Evolutionary conservation across 2,113 vertebrate genomes (phyloP), one percentile per base, ranked within the genome.

Genomic region (Cyprinus carpio): DNA sequence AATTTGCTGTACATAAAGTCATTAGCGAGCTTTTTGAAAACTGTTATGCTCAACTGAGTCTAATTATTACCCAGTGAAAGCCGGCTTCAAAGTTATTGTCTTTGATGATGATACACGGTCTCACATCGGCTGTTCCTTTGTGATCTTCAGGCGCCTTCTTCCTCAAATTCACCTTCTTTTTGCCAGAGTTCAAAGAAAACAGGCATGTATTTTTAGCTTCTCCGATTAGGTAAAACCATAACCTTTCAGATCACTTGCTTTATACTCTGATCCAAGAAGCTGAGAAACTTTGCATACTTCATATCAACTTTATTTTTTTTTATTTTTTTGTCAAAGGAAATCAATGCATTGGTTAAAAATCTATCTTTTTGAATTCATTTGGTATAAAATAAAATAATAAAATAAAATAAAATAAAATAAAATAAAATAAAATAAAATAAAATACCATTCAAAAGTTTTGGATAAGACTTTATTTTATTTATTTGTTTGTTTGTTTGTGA

Each of bases 11-110:
- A 90, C 87, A 89, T 92, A 90, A 93, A 86, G 83, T 87, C 86
- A 71, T 89, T 88, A 80, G 87, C 71, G 58, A 89, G 89, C 86
- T 91, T 92, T 92, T 92, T 87, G 75, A 87, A 87, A 88, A 90
- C 91, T 89, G 89, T 92, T 93, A 92, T 92, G 91, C 91, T 93
- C 93, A 93, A 94, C 89, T 2, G 85, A 86, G 87, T 93, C 92
- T 91, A 92, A 94, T 94, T 93, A 92, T 88, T 90, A 87, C 87
- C 87, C 79, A 87, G 90, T 91, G 86, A 71, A 89, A 86, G 56
- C 64, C 84, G 90, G 88, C 89, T 91, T 93, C 89, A 92, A 91
- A 92, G 90, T 86, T 67, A 75, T 89, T 72, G 82, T 92, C 89
- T 82, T 75, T 89, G 81, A 87, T 81, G 81, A 86, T 81, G 82